Evolutionary conservation across 2,888 invertebrate genomes (phyloP).

Genomic region (Pollenia griseotomentosa): DNA sequence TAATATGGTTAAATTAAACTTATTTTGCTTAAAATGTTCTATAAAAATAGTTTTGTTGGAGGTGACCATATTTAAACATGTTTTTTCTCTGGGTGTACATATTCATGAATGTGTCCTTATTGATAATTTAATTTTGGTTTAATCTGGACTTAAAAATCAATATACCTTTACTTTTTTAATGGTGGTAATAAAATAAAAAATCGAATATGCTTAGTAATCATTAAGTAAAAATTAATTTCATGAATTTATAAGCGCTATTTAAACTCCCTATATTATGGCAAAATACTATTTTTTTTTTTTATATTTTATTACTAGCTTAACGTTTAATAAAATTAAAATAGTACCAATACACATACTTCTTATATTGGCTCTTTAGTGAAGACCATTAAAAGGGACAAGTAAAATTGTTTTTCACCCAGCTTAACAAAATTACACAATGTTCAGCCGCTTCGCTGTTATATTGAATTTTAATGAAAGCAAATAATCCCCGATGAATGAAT

Average conservation of each 20-base stretch:
- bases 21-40: too few relatives aligned
- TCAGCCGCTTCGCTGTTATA: conserved; percentile 74
- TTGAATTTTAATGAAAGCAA: conserved; percentile 82
- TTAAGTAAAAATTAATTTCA: conserved; percentile 37
- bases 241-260: not conserved
- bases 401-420: conserved; percentile 60
- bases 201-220: not conserved
- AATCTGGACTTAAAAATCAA: too few relatives aligned
- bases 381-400: conserved; percentile 41
- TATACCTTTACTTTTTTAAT: too few relatives aligned
- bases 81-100: too few relatives aligned
- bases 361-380: not conserved
- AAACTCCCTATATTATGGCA: conserved; percentile 18
- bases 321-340: conserved; percentile 7
- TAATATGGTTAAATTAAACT: too few relatives aligned
- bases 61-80: too few relatives aligned
- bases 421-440: conserved; percentile 76
- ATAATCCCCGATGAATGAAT: conserved; percentile 82
- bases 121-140: too few relatives aligned
- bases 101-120: too few relatives aligned
- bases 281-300: not conserved
- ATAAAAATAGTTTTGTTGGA: too few relatives aligned
- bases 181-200: too few relatives aligned
- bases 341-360: not conserved
- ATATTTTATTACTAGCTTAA: conserved; percentile 48